Percentiles rank a stretch among this genome's conserved stretches.
Evolutionary conservation across 1,140 invertebrate genomes (phyloP).

Genomic region (Megathymus violae): DNA sequence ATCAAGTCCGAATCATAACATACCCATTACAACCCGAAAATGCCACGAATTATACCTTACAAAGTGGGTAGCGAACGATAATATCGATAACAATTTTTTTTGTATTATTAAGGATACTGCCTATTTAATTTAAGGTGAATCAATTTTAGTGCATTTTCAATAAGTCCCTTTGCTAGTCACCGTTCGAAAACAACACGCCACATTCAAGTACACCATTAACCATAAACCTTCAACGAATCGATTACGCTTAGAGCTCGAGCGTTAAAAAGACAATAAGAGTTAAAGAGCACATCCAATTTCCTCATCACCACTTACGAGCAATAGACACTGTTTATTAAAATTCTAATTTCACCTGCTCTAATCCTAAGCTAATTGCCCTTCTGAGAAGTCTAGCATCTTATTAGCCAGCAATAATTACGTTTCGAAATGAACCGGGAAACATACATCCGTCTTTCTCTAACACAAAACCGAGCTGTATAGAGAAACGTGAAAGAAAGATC

Average conservation of each 20-base stretch:
- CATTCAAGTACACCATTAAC: not conserved
- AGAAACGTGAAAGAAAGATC: slow-evolving; percentile 56
- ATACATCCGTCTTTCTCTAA: slow-evolving; percentile 48
- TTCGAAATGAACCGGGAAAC: slow-evolving; percentile 50
- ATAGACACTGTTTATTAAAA: slow-evolving; percentile 39
- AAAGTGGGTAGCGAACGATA: no score
- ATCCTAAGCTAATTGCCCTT: slow-evolving; percentile 55
- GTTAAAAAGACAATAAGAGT: slow-evolving; percentile 13
- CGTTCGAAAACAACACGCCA: no score
- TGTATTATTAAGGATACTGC: no score
- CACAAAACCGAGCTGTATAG: slow-evolving; percentile 36
- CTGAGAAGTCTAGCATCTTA: slow-evolving; percentile 54
- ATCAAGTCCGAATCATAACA: no score
- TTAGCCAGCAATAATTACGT: slow-evolving; percentile 63
- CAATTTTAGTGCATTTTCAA: no score
- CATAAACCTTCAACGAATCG: not conserved
- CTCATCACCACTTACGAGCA: slow-evolving; percentile 14
- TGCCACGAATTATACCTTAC: no score
- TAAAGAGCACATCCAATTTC: slow-evolving; percentile 21
- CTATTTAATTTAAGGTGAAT: no score
- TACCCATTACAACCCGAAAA: no score
- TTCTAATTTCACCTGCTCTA: slow-evolving; percentile 45
- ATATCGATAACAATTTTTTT: no score
- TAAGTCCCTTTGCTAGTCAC: no score
- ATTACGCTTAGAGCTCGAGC: slow-evolving; percentile 4